Evolutionary conservation across 1,140 invertebrate species (phyloP).

Genomic region (Chionoecetes opilio): DNA sequence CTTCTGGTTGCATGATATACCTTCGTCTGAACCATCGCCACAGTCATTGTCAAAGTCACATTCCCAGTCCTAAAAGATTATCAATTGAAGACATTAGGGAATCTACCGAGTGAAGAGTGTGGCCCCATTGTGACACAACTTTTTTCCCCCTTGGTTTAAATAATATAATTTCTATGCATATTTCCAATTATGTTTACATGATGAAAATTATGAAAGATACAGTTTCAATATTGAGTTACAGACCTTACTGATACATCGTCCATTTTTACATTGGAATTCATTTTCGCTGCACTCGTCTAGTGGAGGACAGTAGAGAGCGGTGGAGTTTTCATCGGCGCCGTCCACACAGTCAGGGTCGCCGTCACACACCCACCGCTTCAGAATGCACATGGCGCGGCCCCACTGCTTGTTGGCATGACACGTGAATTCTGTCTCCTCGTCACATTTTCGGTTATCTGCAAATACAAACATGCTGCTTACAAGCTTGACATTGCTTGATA

Average conservation of each 20-base stretch:
- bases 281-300: constrained; percentile 92
- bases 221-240: neutral
- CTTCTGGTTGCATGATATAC: constrained; percentile 92
- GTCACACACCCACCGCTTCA: constrained; percentile 97
- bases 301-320: constrained; percentile 91
- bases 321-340: constrained; percentile 97
- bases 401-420: constrained; percentile 95
- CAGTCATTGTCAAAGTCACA: constrained; percentile 97
- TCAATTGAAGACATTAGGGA: neutral
- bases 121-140: neutral
- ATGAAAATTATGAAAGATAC: neutral
- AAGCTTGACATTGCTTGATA: too few relatives aligned
- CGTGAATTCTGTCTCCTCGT: constrained; percentile 95
- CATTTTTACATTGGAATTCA: constrained; percentile 96
- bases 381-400: constrained; percentile 96
- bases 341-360: constrained; percentile 98
- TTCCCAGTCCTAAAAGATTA: constrained; percentile 85
- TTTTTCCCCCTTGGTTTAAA: neutral
- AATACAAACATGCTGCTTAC: neutral
- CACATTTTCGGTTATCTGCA: constrained; percentile 93
- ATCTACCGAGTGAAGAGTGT: neutral
- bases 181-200: neutral
- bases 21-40: constrained; percentile 96
- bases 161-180: neutral
- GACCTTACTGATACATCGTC: constrained; percentile 92